Conservation (phyloP, 2,888 invertebrate species). For the Ganaspis brasiliensis region DNA sequence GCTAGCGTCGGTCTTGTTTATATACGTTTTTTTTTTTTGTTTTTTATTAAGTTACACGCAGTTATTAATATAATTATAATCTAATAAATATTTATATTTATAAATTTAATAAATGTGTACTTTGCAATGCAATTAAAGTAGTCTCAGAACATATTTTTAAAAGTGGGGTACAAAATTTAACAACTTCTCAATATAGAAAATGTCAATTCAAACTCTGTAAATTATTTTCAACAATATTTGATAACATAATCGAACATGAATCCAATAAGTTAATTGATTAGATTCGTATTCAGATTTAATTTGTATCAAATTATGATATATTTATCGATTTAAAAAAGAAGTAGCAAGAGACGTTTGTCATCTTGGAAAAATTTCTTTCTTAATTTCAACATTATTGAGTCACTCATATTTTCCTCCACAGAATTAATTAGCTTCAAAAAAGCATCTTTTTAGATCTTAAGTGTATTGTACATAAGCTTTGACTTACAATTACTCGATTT, state of each 20-base stretch:
- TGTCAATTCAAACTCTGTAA: conserved; percentile 35
- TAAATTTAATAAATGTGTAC: conserved; percentile 14
- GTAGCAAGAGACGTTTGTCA: neutral
- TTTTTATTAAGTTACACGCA: conserved; percentile 16
- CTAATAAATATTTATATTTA: neutral
- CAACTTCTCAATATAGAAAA: conserved; percentile 26
- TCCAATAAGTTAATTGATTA: neutral
- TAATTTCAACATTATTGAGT: neutral
- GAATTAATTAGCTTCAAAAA: too few relatives aligned
- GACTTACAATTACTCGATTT: neutral
- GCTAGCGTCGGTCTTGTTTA: conserved; percentile 28
- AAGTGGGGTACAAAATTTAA: conserved; percentile 26
- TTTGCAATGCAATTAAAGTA: conserved; percentile 8
- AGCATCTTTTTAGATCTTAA: neutral
- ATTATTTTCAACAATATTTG: conserved; percentile 33
- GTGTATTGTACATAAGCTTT: conserved; percentile 1
- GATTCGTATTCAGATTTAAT: conserved; percentile 4
- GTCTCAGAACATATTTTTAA: conserved; percentile 14
- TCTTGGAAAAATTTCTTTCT: neutral
- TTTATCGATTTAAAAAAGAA: neutral
- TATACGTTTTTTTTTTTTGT: neutral
- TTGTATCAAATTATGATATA: conserved; percentile 19
- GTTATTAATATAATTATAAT: conserved; percentile 9
- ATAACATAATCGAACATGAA: conserved; percentile 14
- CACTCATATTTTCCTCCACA: too few relatives aligned